Conservation (phyloP, 2,797 vertebrate species). For the Trematomus bernacchii region DNA sequence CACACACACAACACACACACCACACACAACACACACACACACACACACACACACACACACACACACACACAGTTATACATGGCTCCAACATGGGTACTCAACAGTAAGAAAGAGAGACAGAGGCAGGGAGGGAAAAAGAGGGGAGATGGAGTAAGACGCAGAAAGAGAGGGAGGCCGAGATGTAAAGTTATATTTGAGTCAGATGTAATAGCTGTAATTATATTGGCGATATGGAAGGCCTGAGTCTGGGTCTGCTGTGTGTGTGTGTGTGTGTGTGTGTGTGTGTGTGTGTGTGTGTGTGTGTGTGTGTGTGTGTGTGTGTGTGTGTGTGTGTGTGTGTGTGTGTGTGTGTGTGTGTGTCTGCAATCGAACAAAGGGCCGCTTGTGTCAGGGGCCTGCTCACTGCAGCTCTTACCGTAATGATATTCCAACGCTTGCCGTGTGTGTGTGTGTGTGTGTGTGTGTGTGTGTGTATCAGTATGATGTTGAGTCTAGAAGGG, state of each 20-base stretch:
- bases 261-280: no score
- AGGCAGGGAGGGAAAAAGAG: constrained; percentile 20
- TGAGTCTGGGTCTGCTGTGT: constrained; percentile 64
- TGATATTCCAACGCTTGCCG: constrained; percentile 82
- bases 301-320: constrained; percentile 30
- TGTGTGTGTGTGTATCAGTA: constrained; percentile 65
- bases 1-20: constrained; percentile 19
- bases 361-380: constrained; percentile 81
- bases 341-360: constrained; percentile 50
- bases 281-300: not conserved
- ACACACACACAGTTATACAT: constrained; percentile 47
- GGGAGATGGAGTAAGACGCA: constrained; percentile 28
- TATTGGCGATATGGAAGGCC: constrained; percentile 83
- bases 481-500: constrained; percentile 85
- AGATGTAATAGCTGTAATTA: constrained; percentile 85
- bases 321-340: constrained; percentile 35
- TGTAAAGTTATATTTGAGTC: constrained; percentile 84
- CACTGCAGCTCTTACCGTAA: constrained; percentile 82
- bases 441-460: constrained; percentile 43
- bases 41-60: constrained; percentile 19
- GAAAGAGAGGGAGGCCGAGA: constrained; percentile 42
- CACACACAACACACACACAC: constrained; percentile 29
- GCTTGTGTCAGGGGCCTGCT: constrained; percentile 82
- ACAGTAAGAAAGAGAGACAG: constrained; percentile 52
- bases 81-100: constrained; percentile 58